These are phyloP conservation scores for Drosophila differens DNA, from an alignment of 2,888 invertebrate species.

Conservation along the genomic window DNA sequence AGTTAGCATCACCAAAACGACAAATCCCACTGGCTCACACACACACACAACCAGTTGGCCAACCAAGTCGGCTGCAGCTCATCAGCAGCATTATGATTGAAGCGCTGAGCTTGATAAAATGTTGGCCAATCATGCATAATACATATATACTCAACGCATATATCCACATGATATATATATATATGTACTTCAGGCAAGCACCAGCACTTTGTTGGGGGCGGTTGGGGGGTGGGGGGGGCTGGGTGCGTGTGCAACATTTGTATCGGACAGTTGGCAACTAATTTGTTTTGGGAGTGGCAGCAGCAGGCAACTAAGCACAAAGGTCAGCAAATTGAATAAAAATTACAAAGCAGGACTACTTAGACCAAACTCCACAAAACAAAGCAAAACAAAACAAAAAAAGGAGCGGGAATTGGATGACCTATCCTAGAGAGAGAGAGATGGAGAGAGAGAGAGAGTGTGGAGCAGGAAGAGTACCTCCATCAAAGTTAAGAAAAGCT, in stretches of 20 bases:
- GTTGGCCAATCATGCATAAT: slow-evolving; percentile 12
- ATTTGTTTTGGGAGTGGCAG: slow-evolving; percentile 64
- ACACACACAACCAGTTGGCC: neutral
- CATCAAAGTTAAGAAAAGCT: neutral
- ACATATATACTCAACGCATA: neutral
- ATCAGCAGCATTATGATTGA: slow-evolving; percentile 63
- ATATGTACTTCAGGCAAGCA: neutral
- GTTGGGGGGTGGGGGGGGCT: neutral
- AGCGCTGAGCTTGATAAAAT: slow-evolving; percentile 63
- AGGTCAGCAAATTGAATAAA: slow-evolving; percentile 68
- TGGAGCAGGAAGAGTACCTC: neutral
- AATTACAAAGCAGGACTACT: slow-evolving; percentile 19
- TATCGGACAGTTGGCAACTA: slow-evolving; percentile 79
- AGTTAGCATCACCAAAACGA: neutral
- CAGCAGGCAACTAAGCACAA: slow-evolving; percentile 25
- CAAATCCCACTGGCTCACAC: neutral
- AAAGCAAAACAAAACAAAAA: neutral
- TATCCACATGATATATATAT: neutral
- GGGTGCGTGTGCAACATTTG: slow-evolving; percentile 63
- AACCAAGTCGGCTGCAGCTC: neutral
- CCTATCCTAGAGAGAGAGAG: neutral
- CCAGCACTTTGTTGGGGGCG: neutral
- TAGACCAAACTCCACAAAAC: neutral
- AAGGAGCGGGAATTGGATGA: neutral
- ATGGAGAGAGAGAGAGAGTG: neutral